phyloP scores from a whole-genome alignment of 2,797 vertebrate species.

The Mormyrops boulengeri region DNA sequence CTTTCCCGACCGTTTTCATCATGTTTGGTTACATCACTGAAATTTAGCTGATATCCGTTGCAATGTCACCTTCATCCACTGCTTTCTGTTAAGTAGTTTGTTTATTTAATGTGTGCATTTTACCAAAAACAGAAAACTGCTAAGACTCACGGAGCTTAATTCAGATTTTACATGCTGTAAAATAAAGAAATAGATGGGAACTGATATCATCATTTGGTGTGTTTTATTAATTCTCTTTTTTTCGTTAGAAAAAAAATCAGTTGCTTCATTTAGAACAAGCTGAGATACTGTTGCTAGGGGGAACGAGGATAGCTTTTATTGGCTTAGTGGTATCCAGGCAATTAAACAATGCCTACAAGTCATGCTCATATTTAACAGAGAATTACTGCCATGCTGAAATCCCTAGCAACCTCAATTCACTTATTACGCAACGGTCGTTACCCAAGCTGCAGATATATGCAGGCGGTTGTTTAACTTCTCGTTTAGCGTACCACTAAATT shows the following conservation, averaged over 20 bases:
- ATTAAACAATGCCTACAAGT: slow-evolving; percentile 52
- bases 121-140: not conserved
- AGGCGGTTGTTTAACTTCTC: not conserved
- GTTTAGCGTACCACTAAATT: not conserved
- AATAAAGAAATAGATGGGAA: slow-evolving; percentile 18
- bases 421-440: slow-evolving; percentile 10
- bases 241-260: slow-evolving; percentile 29
- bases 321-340: slow-evolving; percentile 60
- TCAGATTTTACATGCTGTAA: not conserved
- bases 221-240: slow-evolving; percentile 42
- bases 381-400: slow-evolving; percentile 34
- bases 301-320: slow-evolving; percentile 52
- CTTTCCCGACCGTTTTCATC: not conserved
- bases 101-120: not conserved
- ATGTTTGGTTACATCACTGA: not conserved
- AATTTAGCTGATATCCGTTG: not conserved
- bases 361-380: slow-evolving; percentile 61
- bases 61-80: not conserved
- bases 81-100: not conserved
- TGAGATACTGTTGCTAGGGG: slow-evolving; percentile 66
- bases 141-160: not conserved
- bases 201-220: slow-evolving; percentile 32
- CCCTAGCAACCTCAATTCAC: slow-evolving; percentile 37
- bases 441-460: slow-evolving; percentile 8
- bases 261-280: slow-evolving; percentile 54